These are phyloP conservation scores for Scarus forsteni DNA, from an alignment of 2,797 vertebrate genomes.

Conservation along the genomic window DNA sequence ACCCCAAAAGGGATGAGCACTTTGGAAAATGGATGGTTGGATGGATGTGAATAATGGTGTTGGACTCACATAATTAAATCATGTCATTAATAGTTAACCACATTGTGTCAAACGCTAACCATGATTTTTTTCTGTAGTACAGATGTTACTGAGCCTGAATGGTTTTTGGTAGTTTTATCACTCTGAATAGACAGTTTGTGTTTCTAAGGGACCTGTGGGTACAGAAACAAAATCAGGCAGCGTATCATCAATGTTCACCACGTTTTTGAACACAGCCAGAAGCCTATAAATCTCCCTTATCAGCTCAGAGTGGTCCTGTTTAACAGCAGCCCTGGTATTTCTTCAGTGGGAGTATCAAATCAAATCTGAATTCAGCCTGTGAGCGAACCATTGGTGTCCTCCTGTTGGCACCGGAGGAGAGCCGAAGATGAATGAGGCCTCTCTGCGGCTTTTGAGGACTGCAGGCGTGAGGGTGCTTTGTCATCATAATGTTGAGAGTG, in stretches of 20 bases:
- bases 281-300: constrained; percentile 61
- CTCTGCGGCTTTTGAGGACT: constrained; percentile 46
- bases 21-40: no score
- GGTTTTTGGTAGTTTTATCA: background rate
- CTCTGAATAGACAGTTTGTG: background rate
- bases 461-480: constrained; percentile 53
- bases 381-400: constrained; percentile 42
- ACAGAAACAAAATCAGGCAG: background rate
- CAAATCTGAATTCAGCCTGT: constrained; percentile 56
- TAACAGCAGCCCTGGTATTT: constrained; percentile 28
- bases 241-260: constrained; percentile 29
- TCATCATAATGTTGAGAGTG: constrained; percentile 64
- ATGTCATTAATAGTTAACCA: no score
- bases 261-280: constrained; percentile 27
- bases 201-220: background rate
- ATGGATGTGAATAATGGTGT: no score
- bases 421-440: constrained; percentile 64
- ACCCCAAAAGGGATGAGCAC: no score
- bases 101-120: no score
- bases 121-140: no score
- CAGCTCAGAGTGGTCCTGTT: constrained; percentile 24
- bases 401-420: constrained; percentile 47
- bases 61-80: no score
- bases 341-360: constrained; percentile 57
- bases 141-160: no score